Evolutionary conservation across 2,113 vertebrate species (phyloP).

Genomic region (Halcyon malimbica): DNA sequence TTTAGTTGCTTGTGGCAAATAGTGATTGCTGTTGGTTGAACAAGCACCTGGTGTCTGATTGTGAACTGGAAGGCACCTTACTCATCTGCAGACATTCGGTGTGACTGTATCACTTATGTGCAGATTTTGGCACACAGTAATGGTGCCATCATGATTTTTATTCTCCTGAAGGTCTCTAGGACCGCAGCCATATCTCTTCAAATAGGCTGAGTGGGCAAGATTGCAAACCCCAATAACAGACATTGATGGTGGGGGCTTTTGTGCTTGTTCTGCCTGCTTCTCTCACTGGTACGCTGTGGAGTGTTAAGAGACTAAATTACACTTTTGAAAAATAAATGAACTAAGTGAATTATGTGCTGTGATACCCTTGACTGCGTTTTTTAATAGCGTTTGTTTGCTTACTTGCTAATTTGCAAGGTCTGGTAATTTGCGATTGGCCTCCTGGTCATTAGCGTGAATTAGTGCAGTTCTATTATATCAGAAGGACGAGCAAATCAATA

Average conservation of each 20-base stretch:
- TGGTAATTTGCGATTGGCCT: neutral
- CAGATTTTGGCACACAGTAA: neutral
- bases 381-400: conserved; percentile 41
- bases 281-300: neutral
- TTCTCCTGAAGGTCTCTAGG: neutral
- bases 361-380: conserved; percentile 25
- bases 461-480: neutral
- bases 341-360: neutral
- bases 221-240: neutral
- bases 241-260: neutral
- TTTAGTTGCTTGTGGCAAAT: neutral
- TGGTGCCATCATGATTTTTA: neutral
- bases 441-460: neutral
- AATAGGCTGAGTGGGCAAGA: neutral
- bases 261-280: neutral
- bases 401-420: conserved; percentile 58
- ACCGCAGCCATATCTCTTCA: neutral
- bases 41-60: neutral
- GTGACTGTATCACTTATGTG: neutral
- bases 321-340: conserved; percentile 16
- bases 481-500: neutral
- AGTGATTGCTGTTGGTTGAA: neutral
- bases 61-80: neutral
- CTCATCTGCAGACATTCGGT: neutral
- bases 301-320: neutral